Percentiles rank a stretch among this genome's conserved stretches.
Evolutionary conservation across 2,797 vertebrate genomes (phyloP).

Genomic region (Alcedo quadribrachys): DNA sequence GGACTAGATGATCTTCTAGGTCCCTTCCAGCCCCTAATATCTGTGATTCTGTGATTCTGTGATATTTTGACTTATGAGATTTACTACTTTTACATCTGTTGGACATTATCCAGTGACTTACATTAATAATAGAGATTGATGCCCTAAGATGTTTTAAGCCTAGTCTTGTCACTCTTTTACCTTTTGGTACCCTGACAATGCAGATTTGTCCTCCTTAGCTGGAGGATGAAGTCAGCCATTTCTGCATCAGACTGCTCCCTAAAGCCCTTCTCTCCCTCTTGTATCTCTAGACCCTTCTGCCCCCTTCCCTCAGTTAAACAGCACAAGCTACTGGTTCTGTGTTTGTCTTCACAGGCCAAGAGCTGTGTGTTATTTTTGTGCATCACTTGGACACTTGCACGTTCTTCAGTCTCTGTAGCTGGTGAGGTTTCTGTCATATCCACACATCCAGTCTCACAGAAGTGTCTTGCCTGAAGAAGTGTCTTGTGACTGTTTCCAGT

Average conservation of each 20-base stretch:
- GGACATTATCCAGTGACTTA: background rate
- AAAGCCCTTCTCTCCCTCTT: background rate
- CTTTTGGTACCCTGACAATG: background rate
- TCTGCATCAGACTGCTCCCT: background rate
- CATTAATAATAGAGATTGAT: background rate
- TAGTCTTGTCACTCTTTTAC: background rate
- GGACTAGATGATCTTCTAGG: too few relatives aligned
- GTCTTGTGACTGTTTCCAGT: background rate
- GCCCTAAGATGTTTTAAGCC: background rate
- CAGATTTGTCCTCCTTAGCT: background rate
- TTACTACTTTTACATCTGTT: background rate
- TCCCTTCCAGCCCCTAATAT: too few relatives aligned
- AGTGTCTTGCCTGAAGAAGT: background rate
- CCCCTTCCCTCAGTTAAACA: background rate
- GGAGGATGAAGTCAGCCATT: background rate
- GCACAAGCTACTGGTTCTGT: background rate
- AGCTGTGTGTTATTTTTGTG: background rate
- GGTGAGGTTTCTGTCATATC: background rate
- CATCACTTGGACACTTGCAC: background rate
- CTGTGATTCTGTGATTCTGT: too few relatives aligned
- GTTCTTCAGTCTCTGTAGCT: background rate
- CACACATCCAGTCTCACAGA: background rate
- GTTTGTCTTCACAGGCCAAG: background rate
- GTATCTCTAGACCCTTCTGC: background rate
- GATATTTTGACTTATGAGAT: background rate